Percentiles rank a stretch among this genome's conserved stretches.
Conservation (phyloP, 1,140 invertebrate species). For the Coelopa frigida region DNA sequence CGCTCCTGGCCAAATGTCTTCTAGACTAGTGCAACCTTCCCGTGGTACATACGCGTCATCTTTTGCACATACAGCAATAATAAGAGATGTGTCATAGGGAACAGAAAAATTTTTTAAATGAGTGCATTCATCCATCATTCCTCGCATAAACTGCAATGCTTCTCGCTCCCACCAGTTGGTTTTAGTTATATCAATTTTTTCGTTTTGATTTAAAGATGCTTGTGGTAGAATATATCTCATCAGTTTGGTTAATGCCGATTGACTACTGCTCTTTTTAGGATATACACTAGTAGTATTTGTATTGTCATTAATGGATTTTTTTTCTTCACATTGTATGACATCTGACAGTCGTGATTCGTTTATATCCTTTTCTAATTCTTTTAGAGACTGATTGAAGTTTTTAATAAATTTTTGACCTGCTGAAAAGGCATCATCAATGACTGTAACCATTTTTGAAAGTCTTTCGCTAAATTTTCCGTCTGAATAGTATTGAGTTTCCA, state of each 20-base stretch:
- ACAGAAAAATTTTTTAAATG: slow-evolving; percentile 88
- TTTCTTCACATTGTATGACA: too few relatives aligned
- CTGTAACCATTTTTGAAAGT: slow-evolving; percentile 71
- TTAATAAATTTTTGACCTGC: slow-evolving; percentile 76
- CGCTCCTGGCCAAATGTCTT: slow-evolving; percentile 86
- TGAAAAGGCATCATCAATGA: slow-evolving; percentile 63
- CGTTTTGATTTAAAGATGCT: slow-evolving; percentile 16
- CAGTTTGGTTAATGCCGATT: slow-evolving; percentile 33
- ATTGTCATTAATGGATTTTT: slow-evolving; percentile 3
- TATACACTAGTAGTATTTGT: neutral
- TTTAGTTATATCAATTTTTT: slow-evolving; percentile 48
- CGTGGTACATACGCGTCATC: slow-evolving; percentile 91
- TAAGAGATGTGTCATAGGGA: slow-evolving; percentile 75
- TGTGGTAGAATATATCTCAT: slow-evolving; percentile 36
- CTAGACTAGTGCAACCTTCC: slow-evolving; percentile 69
- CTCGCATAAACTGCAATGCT: slow-evolving; percentile 89
- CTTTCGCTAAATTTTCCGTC: slow-evolving; percentile 74
- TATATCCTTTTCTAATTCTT: slow-evolving; percentile 37
- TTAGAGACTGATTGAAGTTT: slow-evolving; percentile 58
- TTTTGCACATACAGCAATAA: slow-evolving; percentile 78
- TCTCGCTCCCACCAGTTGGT: slow-evolving; percentile 61
- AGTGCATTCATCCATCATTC: slow-evolving; percentile 98
- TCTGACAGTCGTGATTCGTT: slow-evolving; percentile 26
- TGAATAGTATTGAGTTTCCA: slow-evolving; percentile 84
- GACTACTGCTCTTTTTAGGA: too few relatives aligned